These are phyloP conservation scores for Melanargia galathea DNA, from an alignment of 2,888 invertebrate genomes.

Conservation along the genomic window DNA sequence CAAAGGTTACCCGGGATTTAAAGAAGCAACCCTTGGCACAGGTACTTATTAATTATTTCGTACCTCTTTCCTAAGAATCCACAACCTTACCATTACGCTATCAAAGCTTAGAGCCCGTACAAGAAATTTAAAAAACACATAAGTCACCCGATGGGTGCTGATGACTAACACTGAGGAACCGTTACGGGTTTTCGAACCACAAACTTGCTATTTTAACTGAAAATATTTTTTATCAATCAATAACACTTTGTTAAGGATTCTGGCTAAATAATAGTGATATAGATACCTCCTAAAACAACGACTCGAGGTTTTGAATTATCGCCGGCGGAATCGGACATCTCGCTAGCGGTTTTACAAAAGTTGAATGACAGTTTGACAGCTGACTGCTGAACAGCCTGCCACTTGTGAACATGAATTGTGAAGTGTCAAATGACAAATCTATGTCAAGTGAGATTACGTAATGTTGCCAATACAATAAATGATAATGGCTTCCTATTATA, in stretches of 20 bases:
- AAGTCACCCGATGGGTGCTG: slow-evolving; percentile 56
- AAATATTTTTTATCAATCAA: slow-evolving; percentile 2
- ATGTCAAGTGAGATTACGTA: slow-evolving; percentile 25
- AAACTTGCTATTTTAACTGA: slow-evolving; percentile 6
- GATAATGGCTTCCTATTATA: not conserved
- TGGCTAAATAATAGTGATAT: slow-evolving; percentile 28
- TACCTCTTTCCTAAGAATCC: not conserved
- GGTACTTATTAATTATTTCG: not conserved
- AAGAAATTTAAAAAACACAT: slow-evolving; percentile 50
- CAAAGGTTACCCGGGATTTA: not conserved
- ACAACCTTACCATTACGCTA: not conserved
- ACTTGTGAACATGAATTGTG: slow-evolving; percentile 40
- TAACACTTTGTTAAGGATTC: slow-evolving; percentile 11
- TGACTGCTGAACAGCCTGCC: too few species aligned
- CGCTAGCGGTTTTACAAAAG: slow-evolving; percentile 58
- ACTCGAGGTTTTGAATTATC: slow-evolving; percentile 76
- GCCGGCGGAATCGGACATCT: slow-evolving; percentile 74
- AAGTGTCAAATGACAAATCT: slow-evolving; percentile 25
- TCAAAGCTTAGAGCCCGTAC: not conserved
- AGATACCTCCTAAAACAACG: slow-evolving; percentile 78
- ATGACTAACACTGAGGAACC: slow-evolving; percentile 74
- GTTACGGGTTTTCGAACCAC: slow-evolving; percentile 60
- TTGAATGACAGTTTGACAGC: slow-evolving; percentile 47
- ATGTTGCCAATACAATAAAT: slow-evolving; percentile 23
- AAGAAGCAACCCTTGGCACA: not conserved